Evolutionary conservation across 2,113 vertebrate species (phyloP), one percentile per base, ranked within the genome.

Genomic region (Psettodes erumei): DNA sequence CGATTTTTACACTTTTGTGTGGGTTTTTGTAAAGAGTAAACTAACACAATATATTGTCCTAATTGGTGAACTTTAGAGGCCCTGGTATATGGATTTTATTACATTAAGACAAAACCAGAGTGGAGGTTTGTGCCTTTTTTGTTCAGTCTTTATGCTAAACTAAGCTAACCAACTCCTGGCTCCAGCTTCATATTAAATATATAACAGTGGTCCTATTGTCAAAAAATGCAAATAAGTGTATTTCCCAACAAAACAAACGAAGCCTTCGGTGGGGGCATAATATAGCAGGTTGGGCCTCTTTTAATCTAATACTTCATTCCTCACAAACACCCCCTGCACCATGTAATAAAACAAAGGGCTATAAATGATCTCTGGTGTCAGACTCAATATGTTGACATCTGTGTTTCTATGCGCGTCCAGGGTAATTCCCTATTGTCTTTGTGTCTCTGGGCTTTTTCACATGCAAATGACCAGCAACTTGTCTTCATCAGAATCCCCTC

Each of bases 391-490:
- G 60, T 77, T 90, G 76, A 88, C 90, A 91, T 92, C 89, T 90
- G 86, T 83, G 71, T 88, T 66, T 78, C 67, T 83, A 40, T 67
- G 58, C 45, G 64, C 71, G 27, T 59, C 54, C 45, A 21, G 15
- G 56, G 3, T 86, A 91, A 90, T 88, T 65, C 77, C 58, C 67
- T 5, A 73, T 91, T 89, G 86, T 90, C 82, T 91, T 77, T 63
- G 79, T 73, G 42, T 75, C 83, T 79, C 33, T 30, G 25, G 70
- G 87, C 85, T 71, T 88, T 90, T 93, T 91, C 71, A 86, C 83
- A 93, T 93, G 93, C 84, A 93, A 93, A 93, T 92, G 43, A 64
- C 68, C 50, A 0, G 35, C 69, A 76, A 87, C 88, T 88, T 89
- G 77, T 88, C 88, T 91, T 87, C 89, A 89, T 92, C 71, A 82